These are phyloP conservation scores for Caligus rogercresseyi DNA, from an alignment of 1,140 invertebrate genomes.

Conservation along the genomic window DNA sequence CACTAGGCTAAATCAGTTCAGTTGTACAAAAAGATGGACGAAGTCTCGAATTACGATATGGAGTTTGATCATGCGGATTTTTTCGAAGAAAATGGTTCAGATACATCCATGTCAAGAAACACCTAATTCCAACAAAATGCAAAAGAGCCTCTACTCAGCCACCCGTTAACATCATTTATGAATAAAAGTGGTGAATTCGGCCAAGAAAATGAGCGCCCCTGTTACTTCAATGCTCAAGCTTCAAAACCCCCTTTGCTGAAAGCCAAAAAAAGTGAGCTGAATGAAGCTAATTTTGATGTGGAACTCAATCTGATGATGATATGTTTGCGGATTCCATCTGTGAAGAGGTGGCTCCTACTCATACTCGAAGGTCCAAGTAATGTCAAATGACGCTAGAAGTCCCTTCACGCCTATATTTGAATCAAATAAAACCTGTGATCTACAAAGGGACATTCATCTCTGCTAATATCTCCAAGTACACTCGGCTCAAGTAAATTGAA, in stretches of 20 bases:
- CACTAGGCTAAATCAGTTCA: background rate
- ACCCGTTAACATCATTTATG: background rate
- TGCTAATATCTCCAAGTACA: too few species aligned
- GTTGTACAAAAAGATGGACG: background rate
- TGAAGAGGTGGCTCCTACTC: too few species aligned
- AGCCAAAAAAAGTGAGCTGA: background rate
- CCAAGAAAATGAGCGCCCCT: too few species aligned
- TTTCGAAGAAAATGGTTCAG: background rate
- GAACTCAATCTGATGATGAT: background rate
- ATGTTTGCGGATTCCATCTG: background rate
- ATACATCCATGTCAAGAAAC: background rate
- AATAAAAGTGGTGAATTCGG: background rate
- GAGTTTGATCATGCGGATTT: background rate
- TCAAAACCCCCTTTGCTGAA: background rate
- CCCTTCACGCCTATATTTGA: too few species aligned
- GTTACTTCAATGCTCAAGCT: background rate
- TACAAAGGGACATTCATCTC: too few species aligned
- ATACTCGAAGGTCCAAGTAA: too few species aligned
- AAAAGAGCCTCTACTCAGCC: background rate
- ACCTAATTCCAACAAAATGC: background rate
- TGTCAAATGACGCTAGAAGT: too few species aligned
- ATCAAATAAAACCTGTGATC: too few species aligned
- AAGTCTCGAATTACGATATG: background rate
- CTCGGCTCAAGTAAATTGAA: too few species aligned
- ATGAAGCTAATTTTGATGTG: background rate